Percentiles rank a stretch among this genome's conserved stretches.
phyloP scores from a whole-genome alignment of 2,113 vertebrate species.

The Catagonus wagneri region DNA sequence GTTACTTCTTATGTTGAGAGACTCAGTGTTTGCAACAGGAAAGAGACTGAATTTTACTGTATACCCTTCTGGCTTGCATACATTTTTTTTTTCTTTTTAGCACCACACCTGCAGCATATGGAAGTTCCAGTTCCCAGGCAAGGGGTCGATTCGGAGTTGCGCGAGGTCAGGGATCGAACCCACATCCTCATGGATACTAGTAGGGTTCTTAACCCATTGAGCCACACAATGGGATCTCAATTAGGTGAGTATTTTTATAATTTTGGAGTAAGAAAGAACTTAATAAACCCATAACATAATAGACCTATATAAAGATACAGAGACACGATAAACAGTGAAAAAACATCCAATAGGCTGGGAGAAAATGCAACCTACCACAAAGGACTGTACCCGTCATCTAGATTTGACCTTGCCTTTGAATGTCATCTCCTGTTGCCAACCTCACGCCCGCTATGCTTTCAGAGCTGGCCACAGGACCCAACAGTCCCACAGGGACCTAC shows the following conservation, averaged over 20 bases:
- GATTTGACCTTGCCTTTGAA: neutral
- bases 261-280: neutral
- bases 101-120: too few relatives aligned
- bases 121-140: too few relatives aligned
- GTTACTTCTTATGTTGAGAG: neutral
- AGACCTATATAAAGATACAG: neutral
- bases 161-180: too few relatives aligned
- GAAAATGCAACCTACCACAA: neutral
- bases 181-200: too few relatives aligned
- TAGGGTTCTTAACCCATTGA: too few relatives aligned
- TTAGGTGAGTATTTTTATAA: neutral
- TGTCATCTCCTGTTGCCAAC: neutral
- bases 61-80: neutral
- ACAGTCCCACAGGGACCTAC: neutral
- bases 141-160: too few relatives aligned
- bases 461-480: neutral
- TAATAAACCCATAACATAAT: neutral
- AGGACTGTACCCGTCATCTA: neutral
- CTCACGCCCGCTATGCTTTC: neutral
- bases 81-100: neutral
- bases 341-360: neutral
- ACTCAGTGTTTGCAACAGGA: neutral
- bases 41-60: neutral
- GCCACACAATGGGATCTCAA: neutral
- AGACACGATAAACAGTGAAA: neutral